Evolutionary conservation across 2,797 vertebrate genomes (phyloP).

Genomic region (Denticeps clupeoides): DNA sequence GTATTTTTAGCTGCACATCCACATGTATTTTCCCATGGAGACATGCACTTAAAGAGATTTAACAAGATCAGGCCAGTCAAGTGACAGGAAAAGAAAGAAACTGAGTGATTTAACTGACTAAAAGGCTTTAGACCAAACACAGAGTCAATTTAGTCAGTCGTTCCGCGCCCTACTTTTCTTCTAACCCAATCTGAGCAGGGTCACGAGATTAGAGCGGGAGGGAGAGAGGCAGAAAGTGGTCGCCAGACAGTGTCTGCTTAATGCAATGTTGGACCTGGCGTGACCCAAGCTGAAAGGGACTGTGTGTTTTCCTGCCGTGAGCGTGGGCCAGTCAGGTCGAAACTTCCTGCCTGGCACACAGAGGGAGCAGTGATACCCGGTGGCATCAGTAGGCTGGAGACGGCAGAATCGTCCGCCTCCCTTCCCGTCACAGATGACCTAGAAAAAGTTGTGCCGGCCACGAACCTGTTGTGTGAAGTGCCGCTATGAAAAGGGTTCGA

Average conservation of each 20-base stretch:
- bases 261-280: too few relatives aligned
- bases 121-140: constrained; percentile 50
- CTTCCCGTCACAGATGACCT: constrained; percentile 40
- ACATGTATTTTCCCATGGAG: too few relatives aligned
- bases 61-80: constrained; percentile 25
- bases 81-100: constrained; percentile 35
- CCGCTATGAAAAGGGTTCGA: too few relatives aligned
- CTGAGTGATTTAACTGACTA: constrained; percentile 33
- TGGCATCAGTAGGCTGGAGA: constrained; percentile 20
- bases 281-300: too few relatives aligned
- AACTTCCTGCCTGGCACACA: constrained; percentile 5
- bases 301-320: background rate
- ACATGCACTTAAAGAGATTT: too few relatives aligned
- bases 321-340: constrained; percentile 5
- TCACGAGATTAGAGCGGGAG: constrained; percentile 47
- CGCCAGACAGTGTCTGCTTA: too few relatives aligned
- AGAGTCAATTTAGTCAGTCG: constrained; percentile 55
- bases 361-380: constrained; percentile 5
- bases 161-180: constrained; percentile 59
- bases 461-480: too few relatives aligned
- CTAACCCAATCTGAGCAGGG: constrained; percentile 37
- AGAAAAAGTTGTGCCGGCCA: too few relatives aligned
- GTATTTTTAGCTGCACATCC: too few relatives aligned
- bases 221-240: constrained; percentile 10
- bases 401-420: constrained; percentile 36